Evolutionary conservation across 2,888 invertebrate genomes (phyloP), one percentile per base, ranked within the genome.

Genomic region (Drosophila meridionalis): DNA sequence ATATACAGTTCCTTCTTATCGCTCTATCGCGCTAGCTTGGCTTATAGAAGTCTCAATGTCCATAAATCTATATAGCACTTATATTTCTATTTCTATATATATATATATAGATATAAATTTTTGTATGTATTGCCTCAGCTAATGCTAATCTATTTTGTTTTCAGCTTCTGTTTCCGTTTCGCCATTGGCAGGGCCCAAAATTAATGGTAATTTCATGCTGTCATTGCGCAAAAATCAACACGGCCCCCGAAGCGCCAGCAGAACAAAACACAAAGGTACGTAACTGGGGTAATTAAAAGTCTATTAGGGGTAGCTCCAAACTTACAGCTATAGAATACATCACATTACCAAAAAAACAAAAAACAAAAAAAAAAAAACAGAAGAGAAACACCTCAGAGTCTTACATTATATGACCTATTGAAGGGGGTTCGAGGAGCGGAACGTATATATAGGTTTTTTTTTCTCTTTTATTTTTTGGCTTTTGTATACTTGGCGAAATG

Each of bases 121-220:
- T 52, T 62, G 34, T 47, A 42, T 52, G 64, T 65, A 45, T 67
- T 58, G 48, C 56, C 57, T 64, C 62, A 40, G 20, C 57, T 70
- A 73, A 79, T 73, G 74, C 67, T 77, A 75, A 77, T 71, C 78
- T 78, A 81, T 80, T 77, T 75, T 64, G 43, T 50, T 76, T 69
- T 61, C 59, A 70, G 56, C 66, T 66, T 73, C 64, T 52, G 73
- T 57, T 73, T 68, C 70, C 67, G 60, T 66, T 69, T 65, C 45
- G 56, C 47, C 50, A 65, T 62, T 74, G 66, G 47, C 78, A 78
- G 78, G 38, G 50, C 36, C 58, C 50, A 56, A 75, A 68, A 73
- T 80, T 78, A 69, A 78, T 83, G 83, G 69, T 83, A 80, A 80
- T 83, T 86, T 73, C 73, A 66, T 75, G 83, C 78, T 76, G 81